Base-by-base conservation (phyloP, 1,140 invertebrate genomes). In the Hylaeus volcanicus region DNA sequence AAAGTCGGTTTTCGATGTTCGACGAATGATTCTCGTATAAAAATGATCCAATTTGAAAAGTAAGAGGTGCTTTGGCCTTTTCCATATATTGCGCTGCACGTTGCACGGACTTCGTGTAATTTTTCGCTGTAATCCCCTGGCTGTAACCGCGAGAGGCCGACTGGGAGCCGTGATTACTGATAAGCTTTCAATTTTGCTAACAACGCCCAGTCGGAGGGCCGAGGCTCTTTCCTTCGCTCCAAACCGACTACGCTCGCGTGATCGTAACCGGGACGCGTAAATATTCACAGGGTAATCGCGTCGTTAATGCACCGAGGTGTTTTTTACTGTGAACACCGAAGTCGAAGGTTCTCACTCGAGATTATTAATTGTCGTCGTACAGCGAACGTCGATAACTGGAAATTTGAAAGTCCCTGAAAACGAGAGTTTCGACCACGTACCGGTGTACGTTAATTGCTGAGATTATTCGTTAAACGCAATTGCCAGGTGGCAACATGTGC, bases 161-260 rank as follows among this genome's bases (percentile, higher is more conserved):
- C 26, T 26, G 26, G 26, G 26, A 26, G 0, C 26, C 45, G 8
- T 15, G 69, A 78, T 72, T 37, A 37, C 56, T 6, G 58, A 79
- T 79, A 79, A 79, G 70, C 60, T 73, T 79, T 64, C 70, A 61
- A 79, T 79, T 72, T 64, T 56, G 69, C 60, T 39, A 71, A 76
- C 65, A 48, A 71, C 66, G 26, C 15, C 9, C 26, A 41, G 51
- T 37, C 26, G 26, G 26, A 26, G 26, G 5, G 43, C 48, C 2
- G 15, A 55, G 48, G 14, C 8, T 37, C 2, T n/a, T 8, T 37
- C 2, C 9, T 56, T 2, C 8, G 0, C 11, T 1, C 11, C 26
- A 4, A 14, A 3, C 48, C 11, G 5, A 12, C 15, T 37, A 26
- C 56, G 66, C 14, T 61, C 56, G 14, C 45, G 43, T 5, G 55